Base-by-base conservation (phyloP, 2,113 vertebrate genomes). In the Sciurus niger region DNA sequence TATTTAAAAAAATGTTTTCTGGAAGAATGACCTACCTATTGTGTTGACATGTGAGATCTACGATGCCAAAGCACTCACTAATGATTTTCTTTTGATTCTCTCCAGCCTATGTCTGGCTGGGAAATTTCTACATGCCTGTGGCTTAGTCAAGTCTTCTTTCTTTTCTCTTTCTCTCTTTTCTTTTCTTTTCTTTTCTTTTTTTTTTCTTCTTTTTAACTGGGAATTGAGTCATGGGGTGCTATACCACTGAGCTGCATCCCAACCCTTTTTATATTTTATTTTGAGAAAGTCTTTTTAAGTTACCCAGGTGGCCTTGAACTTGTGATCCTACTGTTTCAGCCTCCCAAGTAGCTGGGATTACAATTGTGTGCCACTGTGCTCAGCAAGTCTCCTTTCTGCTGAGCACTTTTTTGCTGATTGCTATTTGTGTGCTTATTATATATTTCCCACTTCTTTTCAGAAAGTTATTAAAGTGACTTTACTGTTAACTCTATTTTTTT, bases 381-480 rank as follows among this genome's bases (percentile, higher is more conserved):
- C 58, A 60, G 58, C 24, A 60, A 60, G 58, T 60, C 58, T 58
- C 3, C 67, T 68, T 72, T 73, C 78, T 60, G 2, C 74, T 70
- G 37, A 79, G 58, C 43, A 53, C 24, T 20, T 84, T 77, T 89
- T 86, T 78, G 55, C 70, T 55, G 51, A 53, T 65, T 88, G 85
- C 10, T 89, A 1, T 90, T 67, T 84, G 43, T 95, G 9, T 95
- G 80, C 12, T 77, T 85, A 51, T 8, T 73, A 20, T 37, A 17
- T 78, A 14, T 72, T 85, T 94, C 82, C 60, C 60, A 83, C n/a
- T 22, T 93, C 65, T n/a, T 89, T 67, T 78, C 48, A 83, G n/a
- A 80, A 80, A 72, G 28, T 84, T 93, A 78, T 58, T 51, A 43
- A 76, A 88, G 37, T 63, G 67, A 14, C 76, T 94, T 72, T 73